These are phyloP conservation scores for Prunella strophiata DNA, from an alignment of 2,797 vertebrate genomes.

Conservation along the genomic window DNA sequence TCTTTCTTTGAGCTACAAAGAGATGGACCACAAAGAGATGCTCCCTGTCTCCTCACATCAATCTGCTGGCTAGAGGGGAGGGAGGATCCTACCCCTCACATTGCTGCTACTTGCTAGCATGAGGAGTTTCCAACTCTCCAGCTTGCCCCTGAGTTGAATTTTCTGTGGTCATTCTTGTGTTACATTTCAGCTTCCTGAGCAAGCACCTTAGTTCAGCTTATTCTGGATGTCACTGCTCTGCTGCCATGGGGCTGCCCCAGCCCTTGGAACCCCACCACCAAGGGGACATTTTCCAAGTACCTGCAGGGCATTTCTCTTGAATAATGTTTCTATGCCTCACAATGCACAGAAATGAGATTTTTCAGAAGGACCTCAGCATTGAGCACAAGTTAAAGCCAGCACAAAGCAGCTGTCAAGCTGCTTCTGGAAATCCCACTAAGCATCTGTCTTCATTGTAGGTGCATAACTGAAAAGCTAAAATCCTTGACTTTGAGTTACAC, in stretches of 20 bases:
- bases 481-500: constrained; percentile 23
- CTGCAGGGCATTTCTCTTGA: background rate
- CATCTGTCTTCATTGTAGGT: background rate
- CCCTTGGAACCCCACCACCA: background rate
- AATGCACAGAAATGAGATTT: background rate
- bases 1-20: background rate
- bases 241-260: background rate
- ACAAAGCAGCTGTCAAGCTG: background rate
- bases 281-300: background rate
- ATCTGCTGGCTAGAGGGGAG: background rate
- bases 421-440: background rate
- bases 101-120: background rate
- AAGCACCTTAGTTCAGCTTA: background rate
- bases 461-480: background rate
- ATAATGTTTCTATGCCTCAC: background rate
- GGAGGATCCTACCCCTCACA: background rate
- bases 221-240: background rate
- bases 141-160: background rate
- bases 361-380: background rate
- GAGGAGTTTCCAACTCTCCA: background rate
- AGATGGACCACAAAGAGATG: background rate
- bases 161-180: background rate
- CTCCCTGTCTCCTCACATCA: background rate
- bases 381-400: background rate
- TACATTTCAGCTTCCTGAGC: background rate